These are phyloP conservation scores for Micrasema minimum DNA, from an alignment of 1,140 invertebrate species.

Conservation along the genomic window DNA sequence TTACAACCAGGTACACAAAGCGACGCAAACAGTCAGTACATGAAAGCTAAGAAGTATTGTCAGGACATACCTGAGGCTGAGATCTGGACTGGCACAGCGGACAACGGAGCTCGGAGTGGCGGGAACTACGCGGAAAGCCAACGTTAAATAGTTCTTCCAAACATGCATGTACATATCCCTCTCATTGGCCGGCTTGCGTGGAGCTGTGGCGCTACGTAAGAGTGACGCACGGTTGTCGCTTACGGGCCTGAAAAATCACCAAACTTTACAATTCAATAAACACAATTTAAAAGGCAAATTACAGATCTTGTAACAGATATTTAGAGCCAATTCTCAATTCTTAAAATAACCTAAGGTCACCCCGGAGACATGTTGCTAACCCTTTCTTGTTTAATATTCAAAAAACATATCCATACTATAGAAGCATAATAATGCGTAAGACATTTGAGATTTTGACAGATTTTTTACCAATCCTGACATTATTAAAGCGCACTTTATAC, in stretches of 20 bases:
- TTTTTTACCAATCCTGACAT: too few species aligned
- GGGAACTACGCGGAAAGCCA: slow-evolving; percentile 93
- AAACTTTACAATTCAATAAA: not conserved
- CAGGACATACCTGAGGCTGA: slow-evolving; percentile 80
- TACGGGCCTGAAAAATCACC: slow-evolving; percentile 79
- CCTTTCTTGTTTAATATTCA: too few species aligned
- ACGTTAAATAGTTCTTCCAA: slow-evolving; percentile 96
- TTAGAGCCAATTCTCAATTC: too few species aligned
- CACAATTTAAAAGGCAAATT: too few species aligned
- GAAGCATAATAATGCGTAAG: too few species aligned
- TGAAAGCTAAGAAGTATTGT: not conserved
- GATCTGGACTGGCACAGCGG: slow-evolving; percentile 91
- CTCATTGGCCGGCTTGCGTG: slow-evolving; percentile 87
- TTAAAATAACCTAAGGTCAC: too few species aligned
- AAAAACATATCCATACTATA: too few species aligned
- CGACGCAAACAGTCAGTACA: not conserved
- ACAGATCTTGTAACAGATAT: too few species aligned
- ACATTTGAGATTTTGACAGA: too few species aligned
- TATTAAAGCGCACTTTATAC: too few species aligned
- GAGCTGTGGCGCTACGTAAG: slow-evolving; percentile 80
- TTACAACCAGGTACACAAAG: too few species aligned
- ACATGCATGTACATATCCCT: slow-evolving; percentile 91
- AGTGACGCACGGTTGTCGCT: slow-evolving; percentile 96
- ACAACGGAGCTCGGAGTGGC: slow-evolving; percentile 84
- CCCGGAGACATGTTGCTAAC: too few species aligned